Conservation (phyloP, 53 echinoderm and acorn worm species). For the Echinarachnius parma region DNA sequence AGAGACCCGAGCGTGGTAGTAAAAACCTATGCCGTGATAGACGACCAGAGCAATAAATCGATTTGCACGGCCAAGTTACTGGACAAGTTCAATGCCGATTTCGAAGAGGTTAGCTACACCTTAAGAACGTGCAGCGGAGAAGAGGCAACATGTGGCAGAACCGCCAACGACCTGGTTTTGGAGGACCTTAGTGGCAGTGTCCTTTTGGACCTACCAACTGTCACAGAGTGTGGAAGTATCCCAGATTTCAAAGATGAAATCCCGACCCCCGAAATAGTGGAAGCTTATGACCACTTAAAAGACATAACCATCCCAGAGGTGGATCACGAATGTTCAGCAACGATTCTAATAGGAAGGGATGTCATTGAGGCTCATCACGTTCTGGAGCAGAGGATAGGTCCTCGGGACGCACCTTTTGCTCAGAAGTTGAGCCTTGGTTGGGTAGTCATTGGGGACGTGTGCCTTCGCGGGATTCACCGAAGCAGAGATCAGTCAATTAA, state of each 20-base stretch:
- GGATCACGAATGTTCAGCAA: conserved; percentile 1
- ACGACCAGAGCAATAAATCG: conserved; percentile 21
- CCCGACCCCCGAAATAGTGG: conserved; percentile 31
- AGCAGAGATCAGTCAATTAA: not conserved
- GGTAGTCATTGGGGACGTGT: conserved; percentile 1
- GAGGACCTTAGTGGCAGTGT: conserved; percentile 15
- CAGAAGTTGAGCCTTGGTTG: conserved; percentile 6
- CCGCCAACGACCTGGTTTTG: conserved; percentile 6
- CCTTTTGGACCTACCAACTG: conserved; percentile 41
- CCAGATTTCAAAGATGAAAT: conserved; percentile 50
- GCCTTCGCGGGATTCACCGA: conserved; percentile 4
- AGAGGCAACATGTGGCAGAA: not conserved
- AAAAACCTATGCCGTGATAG: too few species aligned
- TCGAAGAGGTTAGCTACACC: not conserved
- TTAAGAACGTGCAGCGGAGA: conserved; percentile 27
- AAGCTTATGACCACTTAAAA: not conserved
- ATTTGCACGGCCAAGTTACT: conserved; percentile 3
- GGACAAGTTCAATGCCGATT: conserved; percentile 18
- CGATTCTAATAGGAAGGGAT: not conserved
- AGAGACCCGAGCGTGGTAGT: too few species aligned
- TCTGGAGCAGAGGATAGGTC: not conserved
- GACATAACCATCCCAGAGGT: not conserved
- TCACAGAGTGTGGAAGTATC: conserved; percentile 49
- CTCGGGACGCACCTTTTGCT: not conserved
- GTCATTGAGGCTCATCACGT: not conserved